phyloP scores from a whole-genome alignment of 2,797 vertebrate genomes.

The Hippocampus kuda region DNA sequence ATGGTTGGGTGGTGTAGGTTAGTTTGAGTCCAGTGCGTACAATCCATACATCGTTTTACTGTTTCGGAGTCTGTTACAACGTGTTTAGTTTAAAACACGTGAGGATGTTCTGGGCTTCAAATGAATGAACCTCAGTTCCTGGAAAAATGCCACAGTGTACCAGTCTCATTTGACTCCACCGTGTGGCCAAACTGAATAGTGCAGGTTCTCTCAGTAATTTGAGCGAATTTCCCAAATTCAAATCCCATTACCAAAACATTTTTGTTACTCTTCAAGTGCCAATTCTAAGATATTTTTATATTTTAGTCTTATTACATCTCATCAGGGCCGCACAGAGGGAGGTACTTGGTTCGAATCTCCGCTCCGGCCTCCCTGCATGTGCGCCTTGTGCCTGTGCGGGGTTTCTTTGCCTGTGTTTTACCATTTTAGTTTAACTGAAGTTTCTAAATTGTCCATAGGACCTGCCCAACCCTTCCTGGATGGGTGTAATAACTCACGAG shows the following conservation, averaged over 20 bases:
- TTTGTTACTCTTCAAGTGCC: not conserved
- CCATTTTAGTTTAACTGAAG: not conserved
- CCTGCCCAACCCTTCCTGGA: slow-evolving; percentile 24
- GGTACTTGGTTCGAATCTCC: not conserved
- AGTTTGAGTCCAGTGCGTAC: not conserved
- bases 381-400: not conserved
- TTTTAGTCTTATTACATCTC: slow-evolving; percentile 9
- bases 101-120: not conserved
- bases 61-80: not conserved
- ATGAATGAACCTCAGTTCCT: slow-evolving; percentile 12
- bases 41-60: not conserved
- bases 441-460: slow-evolving; percentile 23
- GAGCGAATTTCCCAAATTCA: not conserved
- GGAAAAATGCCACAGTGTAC: slow-evolving; percentile 3
- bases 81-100: not conserved
- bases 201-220: not conserved
- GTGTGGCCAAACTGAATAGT: not conserved
- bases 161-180: not conserved
- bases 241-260: not conserved
- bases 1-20: not conserved
- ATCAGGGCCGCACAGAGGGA: not conserved
- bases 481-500: slow-evolving; percentile 3
- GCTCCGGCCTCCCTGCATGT: not conserved
- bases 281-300: not conserved
- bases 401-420: not conserved